Conservation (phyloP, 2,797 vertebrate species). For the Malurus leucopterus region DNA sequence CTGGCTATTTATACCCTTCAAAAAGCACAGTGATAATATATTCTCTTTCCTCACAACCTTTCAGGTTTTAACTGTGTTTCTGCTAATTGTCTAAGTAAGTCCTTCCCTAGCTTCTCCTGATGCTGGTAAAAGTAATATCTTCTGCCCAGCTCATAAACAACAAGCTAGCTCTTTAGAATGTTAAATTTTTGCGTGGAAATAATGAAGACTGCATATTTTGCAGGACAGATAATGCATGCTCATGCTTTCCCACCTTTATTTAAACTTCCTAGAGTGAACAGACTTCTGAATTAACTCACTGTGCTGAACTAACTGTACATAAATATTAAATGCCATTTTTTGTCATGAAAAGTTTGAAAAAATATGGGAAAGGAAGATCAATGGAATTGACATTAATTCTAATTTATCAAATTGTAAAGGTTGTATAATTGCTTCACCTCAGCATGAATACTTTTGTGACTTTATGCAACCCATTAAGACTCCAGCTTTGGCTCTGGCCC, state of each 20-base stretch:
- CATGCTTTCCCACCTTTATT: background rate
- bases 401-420: background rate
- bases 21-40: background rate
- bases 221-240: background rate
- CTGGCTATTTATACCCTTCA: background rate
- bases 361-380: background rate
- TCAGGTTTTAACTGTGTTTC: background rate
- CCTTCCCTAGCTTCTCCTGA: background rate
- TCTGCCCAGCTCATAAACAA: background rate
- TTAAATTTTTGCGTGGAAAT: background rate
- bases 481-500: background rate
- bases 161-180: background rate
- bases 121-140: background rate
- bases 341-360: background rate
- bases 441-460: background rate
- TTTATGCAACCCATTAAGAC: background rate
- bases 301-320: background rate
- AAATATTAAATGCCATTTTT: background rate
- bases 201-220: background rate
- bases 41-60: background rate
- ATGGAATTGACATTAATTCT: background rate
- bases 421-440: background rate
- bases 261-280: background rate
- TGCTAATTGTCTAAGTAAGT: background rate
- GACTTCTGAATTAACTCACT: background rate